Conservation (phyloP, 2,797 vertebrate genomes). For the Rhynchotus rufescens region DNA sequence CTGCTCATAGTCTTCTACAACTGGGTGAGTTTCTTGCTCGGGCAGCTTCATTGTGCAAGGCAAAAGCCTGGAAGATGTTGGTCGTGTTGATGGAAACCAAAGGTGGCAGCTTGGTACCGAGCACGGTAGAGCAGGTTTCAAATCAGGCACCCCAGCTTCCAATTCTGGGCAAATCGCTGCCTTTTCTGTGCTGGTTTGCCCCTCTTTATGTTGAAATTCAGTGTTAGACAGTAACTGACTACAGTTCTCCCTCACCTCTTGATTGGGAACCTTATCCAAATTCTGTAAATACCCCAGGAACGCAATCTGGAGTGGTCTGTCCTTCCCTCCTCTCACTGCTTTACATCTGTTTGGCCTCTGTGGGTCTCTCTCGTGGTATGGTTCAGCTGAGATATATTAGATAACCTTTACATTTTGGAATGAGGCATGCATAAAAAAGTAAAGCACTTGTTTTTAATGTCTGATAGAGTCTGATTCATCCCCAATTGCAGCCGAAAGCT, state of each 20-base stretch:
- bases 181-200: background rate
- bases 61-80: background rate
- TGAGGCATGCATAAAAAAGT: background rate
- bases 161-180: background rate
- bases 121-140: background rate
- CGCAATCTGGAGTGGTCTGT: background rate
- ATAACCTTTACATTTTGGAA: constrained; percentile 23
- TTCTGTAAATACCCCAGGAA: background rate
- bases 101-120: background rate
- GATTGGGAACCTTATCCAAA: background rate
- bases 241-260: background rate
- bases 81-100: background rate
- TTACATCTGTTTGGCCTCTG: background rate
- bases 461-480: constrained; percentile 14
- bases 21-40: background rate
- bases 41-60: background rate
- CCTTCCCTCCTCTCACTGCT: background rate
- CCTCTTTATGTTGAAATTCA: background rate
- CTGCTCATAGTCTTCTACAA: background rate
- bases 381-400: background rate
- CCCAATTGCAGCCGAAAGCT: background rate
- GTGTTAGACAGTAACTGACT: background rate
- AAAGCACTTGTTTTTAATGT: constrained; percentile 3
- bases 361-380: background rate
- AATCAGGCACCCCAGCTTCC: background rate